Evolutionary conservation across 2,113 vertebrate species (phyloP).

Genomic region (Pongo abelii): DNA sequence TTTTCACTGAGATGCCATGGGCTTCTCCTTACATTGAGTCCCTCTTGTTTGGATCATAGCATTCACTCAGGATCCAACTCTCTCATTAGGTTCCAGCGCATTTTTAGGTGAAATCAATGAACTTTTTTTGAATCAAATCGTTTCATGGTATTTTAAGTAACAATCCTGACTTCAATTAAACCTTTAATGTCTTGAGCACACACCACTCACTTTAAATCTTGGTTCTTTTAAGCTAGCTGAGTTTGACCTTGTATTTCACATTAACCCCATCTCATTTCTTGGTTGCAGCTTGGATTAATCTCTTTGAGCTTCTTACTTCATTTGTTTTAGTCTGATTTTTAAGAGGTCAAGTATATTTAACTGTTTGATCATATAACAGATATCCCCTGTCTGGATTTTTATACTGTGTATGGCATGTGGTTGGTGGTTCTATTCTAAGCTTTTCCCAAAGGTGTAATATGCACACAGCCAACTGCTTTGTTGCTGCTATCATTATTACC

Average conservation of each 20-base stretch:
- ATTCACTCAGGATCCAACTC: neutral
- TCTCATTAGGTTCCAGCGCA: neutral
- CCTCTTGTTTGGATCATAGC: neutral
- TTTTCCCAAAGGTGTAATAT: neutral
- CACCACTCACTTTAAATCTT: neutral
- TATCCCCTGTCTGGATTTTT: neutral
- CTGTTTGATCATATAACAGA: neutral
- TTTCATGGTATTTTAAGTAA: slow-evolving; percentile 49
- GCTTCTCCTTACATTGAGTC: neutral
- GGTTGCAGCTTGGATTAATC: neutral
- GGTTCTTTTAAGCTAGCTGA: neutral
- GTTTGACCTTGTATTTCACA: neutral
- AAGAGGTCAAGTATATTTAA: neutral
- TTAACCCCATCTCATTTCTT: neutral
- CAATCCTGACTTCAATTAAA: slow-evolving; percentile 31
- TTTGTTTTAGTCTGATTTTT: neutral
- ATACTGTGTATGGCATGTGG: neutral
- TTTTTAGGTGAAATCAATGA: slow-evolving; percentile 55
- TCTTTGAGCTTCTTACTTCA: neutral
- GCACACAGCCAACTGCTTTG: neutral
- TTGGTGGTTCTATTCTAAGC: neutral
- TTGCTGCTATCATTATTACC: neutral
- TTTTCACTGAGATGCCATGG: neutral
- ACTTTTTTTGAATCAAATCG: slow-evolving; percentile 2
- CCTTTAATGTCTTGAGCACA: neutral